phyloP scores from a whole-genome alignment of 2,888 invertebrate genomes.

The Celastrina argiolus region DNA sequence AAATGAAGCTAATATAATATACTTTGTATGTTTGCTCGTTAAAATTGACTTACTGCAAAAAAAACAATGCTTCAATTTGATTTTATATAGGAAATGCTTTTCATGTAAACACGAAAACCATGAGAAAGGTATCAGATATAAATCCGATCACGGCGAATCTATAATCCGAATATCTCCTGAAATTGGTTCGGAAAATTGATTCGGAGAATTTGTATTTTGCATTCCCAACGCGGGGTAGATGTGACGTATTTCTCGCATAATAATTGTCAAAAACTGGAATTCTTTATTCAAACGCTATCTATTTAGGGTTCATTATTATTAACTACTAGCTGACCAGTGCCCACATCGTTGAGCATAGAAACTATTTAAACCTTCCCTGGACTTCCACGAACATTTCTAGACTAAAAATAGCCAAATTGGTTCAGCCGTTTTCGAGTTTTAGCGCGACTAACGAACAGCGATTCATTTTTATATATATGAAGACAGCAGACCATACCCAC shows the following conservation, averaged over 20 bases:
- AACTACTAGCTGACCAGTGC: neutral
- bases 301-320: neutral
- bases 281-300: neutral
- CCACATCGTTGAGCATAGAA: no score
- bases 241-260: neutral
- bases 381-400: no score
- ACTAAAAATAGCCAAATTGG: no score
- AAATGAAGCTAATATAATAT: no score
- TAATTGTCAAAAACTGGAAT: neutral
- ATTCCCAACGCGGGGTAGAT: neutral
- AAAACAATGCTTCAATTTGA: neutral
- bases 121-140: neutral
- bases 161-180: neutral
- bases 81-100: neutral
- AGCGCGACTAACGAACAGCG: no score
- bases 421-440: no score
- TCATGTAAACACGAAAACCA: neutral
- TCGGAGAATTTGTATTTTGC: conserved; percentile 1
- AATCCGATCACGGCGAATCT: neutral
- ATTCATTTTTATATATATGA: no score
- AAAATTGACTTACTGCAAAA: neutral
- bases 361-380: no score
- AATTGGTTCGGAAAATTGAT: conserved; percentile 6
- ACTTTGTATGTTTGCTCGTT: no score
- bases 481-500: no score